Evolutionary conservation across 2,797 vertebrate species (phyloP).

Genomic region (Avahi laniger): DNA sequence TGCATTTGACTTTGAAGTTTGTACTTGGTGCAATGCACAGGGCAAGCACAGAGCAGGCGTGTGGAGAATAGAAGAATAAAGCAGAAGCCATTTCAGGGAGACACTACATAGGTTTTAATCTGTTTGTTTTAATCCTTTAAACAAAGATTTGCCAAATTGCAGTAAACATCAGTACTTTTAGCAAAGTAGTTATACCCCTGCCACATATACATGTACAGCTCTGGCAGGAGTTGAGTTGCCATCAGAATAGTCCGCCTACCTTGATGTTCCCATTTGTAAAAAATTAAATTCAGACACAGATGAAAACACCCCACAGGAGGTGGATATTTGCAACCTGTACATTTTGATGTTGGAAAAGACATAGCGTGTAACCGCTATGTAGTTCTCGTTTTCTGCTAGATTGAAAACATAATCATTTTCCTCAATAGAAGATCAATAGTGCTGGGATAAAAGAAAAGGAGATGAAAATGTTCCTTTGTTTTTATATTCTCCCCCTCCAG

Average conservation of each 20-base stretch:
- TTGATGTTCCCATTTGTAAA: background rate
- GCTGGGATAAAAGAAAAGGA: conserved; percentile 29
- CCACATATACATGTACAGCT: background rate
- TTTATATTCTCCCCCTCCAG: background rate
- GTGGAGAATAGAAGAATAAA: background rate
- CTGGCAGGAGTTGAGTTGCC: background rate
- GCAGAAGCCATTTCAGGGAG: background rate
- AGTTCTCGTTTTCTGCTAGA: background rate
- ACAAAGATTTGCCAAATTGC: background rate
- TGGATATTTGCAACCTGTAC: background rate
- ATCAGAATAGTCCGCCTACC: background rate
- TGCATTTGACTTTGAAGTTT: background rate
- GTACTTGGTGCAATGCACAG: no score
- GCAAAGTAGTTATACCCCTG: background rate
- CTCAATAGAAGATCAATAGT: background rate
- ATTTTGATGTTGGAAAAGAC: conserved; percentile 38
- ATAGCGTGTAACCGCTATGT: rapidly evolving
- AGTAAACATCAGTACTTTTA: background rate
- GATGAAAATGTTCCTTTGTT: background rate
- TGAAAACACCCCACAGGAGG: background rate
- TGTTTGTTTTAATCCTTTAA: background rate
- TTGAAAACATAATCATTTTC: background rate
- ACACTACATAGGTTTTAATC: background rate
- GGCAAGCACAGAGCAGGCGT: background rate
- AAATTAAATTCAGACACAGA: conserved; percentile 21